Conservation (phyloP, 2,113 vertebrate species). For the Bubo blakistoni region DNA sequence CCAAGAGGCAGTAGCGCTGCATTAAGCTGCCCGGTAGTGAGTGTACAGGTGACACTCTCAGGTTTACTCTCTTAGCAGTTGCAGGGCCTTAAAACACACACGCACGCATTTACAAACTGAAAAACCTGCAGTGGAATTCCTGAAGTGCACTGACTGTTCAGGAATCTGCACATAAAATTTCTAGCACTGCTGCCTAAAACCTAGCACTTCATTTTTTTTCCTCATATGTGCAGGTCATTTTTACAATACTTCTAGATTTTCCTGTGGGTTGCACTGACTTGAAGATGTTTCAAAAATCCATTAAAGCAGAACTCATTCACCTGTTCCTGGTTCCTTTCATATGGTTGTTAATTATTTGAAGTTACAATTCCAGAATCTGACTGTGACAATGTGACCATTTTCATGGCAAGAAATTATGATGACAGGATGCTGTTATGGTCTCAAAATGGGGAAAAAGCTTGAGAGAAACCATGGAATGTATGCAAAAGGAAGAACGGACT, state of each 20-base stretch:
- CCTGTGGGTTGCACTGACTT: conserved; percentile 56
- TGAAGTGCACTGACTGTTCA: neutral
- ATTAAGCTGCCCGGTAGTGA: neutral
- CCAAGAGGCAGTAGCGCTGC: neutral
- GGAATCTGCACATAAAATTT: neutral
- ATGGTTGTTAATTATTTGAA: neutral
- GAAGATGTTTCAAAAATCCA: neutral
- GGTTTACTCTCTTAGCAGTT: neutral
- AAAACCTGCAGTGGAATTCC: neutral
- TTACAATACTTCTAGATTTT: conserved; percentile 15
- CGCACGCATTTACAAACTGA: neutral
- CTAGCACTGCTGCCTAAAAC: conserved; percentile 22
- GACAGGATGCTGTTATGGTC: neutral
- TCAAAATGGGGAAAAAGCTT: neutral
- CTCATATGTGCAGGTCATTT: neutral
- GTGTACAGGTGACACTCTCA: neutral
- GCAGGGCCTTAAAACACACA: neutral
- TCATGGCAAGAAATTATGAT: neutral
- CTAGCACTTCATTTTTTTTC: neutral
- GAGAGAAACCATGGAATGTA: neutral
- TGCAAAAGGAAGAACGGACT: neutral
- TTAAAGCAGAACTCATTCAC: conserved; percentile 38
- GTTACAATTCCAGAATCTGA: neutral
- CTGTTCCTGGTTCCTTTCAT: neutral
- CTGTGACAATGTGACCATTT: neutral